phyloP scores from a whole-genome alignment of 2,888 invertebrate species.

The Nemotelus nigrinus region DNA sequence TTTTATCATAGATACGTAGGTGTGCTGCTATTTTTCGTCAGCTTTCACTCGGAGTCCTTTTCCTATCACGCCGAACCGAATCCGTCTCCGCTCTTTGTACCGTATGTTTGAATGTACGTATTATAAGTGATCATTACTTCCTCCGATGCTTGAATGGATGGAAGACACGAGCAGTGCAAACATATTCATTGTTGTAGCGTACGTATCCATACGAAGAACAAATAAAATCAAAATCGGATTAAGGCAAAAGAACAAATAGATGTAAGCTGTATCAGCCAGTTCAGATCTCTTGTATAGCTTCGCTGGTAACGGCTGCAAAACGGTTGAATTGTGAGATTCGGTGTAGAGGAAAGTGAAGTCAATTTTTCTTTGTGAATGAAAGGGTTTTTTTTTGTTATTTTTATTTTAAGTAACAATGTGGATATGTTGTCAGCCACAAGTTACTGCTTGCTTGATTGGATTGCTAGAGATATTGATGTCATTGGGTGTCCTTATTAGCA shows the following conservation, averaged over 20 bases:
- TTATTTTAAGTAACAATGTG: too few species aligned
- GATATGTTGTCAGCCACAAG: too few species aligned
- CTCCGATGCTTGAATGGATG: neutral
- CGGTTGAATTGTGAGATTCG: neutral
- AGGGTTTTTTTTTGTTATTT: too few species aligned
- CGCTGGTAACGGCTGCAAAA: neutral
- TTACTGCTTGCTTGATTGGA: too few species aligned
- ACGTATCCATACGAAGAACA: conserved; percentile 36
- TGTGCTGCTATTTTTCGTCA: neutral
- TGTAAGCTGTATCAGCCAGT: conserved; percentile 40
- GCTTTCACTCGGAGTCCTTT: conserved; percentile 4
- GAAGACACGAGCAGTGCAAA: conserved; percentile 14
- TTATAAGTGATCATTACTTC: conserved; percentile 30
- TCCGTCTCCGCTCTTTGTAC: neutral
- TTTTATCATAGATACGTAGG: neutral
- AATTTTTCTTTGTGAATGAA: too few species aligned
- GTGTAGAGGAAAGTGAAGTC: neutral
- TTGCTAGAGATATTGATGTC: too few species aligned
- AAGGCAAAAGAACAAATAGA: conserved; percentile 40
- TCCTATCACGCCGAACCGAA: neutral
- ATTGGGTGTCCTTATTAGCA: too few species aligned
- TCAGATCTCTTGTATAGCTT: conserved; percentile 18
- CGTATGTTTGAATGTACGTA: neutral
- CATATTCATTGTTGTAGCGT: conserved; percentile 38
- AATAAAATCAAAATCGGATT: conserved; percentile 45